phyloP scores from a whole-genome alignment of 1,140 invertebrate species.

The Drosophila elegans region DNA sequence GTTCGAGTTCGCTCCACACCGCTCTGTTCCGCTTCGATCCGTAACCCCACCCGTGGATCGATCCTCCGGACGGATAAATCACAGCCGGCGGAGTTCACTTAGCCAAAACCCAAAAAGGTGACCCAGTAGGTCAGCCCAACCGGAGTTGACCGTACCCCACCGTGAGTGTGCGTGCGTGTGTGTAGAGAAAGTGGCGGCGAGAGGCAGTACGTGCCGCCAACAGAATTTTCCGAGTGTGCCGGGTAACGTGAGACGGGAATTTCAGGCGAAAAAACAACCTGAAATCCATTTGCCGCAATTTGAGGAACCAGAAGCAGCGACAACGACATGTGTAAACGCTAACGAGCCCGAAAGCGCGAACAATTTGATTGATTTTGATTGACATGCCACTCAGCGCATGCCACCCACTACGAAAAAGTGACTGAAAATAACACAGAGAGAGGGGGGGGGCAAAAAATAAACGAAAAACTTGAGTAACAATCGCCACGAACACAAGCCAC shows the following conservation, averaged over 20 bases:
- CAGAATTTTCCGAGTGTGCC: conserved; percentile 38
- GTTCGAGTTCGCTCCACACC: conserved; percentile 16
- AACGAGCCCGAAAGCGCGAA: conserved; percentile 60
- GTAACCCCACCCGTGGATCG: conserved; percentile 14
- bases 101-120: not conserved
- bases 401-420: conserved; percentile 45
- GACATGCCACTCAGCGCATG: conserved; percentile 68
- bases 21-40: conserved; percentile 1
- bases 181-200: conserved; percentile 18
- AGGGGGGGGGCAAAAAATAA: not conserved
- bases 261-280: conserved; percentile 35
- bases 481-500: not conserved
- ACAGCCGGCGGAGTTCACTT: not conserved
- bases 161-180: conserved; percentile 1
- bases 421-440: conserved; percentile 5
- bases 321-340: conserved; percentile 73
- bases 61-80: conserved; percentile 27
- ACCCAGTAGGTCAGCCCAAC: conserved; percentile 2
- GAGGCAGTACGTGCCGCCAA: conserved; percentile 31
- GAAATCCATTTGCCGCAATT: conserved; percentile 57
- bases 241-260: conserved; percentile 34
- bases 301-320: conserved; percentile 31
- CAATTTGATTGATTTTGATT: conserved; percentile 80
- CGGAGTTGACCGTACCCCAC: not conserved
- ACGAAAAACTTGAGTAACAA: conserved; percentile 7